Evolutionary conservation across 2,113 vertebrate genomes (phyloP).

Genomic region (Pseudonaja textilis): DNA sequence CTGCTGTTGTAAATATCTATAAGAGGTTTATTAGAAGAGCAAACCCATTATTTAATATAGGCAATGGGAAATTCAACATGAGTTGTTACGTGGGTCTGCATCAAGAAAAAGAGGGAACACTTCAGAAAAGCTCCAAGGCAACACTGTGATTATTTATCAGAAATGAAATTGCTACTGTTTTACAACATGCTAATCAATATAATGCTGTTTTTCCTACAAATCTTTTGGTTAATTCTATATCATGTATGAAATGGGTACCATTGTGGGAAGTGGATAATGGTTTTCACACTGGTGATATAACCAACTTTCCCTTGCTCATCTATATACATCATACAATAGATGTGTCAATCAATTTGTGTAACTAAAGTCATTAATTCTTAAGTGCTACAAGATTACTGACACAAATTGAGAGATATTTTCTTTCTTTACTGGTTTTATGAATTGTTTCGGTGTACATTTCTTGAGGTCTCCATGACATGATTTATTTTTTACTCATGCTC

Average conservation of each 20-base stretch:
- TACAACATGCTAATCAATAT: background rate
- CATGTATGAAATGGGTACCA: background rate
- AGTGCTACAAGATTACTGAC: background rate
- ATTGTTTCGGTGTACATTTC: background rate
- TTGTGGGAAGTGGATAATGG: background rate
- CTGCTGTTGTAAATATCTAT: conserved; percentile 31
- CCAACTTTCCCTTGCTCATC: background rate
- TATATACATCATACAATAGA: background rate
- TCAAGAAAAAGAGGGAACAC: background rate
- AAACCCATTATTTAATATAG: conserved; percentile 24
- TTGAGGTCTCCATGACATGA: background rate
- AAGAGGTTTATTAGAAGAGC: conserved; percentile 44
- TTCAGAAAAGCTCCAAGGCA: background rate
- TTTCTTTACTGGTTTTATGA: background rate
- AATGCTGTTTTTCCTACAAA: background rate
- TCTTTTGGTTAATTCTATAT: background rate
- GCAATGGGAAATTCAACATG: conserved; percentile 25
- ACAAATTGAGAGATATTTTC: background rate
- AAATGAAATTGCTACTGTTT: background rate
- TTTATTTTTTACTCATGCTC: background rate
- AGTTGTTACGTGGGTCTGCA: background rate
- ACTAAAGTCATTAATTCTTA: background rate
- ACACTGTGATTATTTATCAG: background rate
- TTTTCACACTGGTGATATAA: background rate
- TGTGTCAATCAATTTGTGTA: background rate